Conservation (phyloP, 2,797 vertebrate species). For the Sandelia bainsii region DNA sequence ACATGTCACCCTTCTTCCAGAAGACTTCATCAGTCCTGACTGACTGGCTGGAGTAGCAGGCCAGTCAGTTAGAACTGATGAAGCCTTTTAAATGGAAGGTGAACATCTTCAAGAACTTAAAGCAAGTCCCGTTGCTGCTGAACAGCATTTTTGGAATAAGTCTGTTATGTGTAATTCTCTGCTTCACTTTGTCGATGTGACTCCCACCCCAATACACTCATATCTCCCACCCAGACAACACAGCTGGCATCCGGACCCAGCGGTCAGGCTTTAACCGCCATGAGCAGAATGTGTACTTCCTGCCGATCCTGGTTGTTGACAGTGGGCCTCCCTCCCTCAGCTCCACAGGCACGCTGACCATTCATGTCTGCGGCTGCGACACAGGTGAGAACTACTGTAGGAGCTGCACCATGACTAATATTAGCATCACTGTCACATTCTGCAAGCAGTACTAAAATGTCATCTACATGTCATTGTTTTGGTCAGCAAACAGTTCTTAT, state of each 20-base stretch:
- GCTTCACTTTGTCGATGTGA: slow-evolving; percentile 36
- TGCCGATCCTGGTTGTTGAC: slow-evolving; percentile 96
- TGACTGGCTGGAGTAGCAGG: too few species aligned
- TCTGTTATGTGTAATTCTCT: slow-evolving; percentile 27
- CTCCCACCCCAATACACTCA: slow-evolving; percentile 4
- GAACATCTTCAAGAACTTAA: too few species aligned
- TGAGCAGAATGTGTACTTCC: slow-evolving; percentile 95
- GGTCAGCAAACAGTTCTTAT: slow-evolving; percentile 50
- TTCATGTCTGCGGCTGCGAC: slow-evolving; percentile 95
- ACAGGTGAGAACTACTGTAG: slow-evolving; percentile 74
- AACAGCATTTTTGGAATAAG: too few species aligned
- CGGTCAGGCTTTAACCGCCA: slow-evolving; percentile 94
- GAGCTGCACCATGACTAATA: slow-evolving; percentile 50
- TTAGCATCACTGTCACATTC: slow-evolving; percentile 69
- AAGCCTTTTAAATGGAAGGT: too few species aligned
- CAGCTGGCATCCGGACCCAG: slow-evolving; percentile 92
- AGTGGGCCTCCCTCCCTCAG: slow-evolving; percentile 93
- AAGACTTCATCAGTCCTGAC: too few species aligned
- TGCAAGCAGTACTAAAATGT: slow-evolving; percentile 51
- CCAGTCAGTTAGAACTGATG: too few species aligned
- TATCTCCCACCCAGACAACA: slow-evolving; percentile 88
- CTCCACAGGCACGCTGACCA: slow-evolving; percentile 97
- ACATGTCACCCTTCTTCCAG: too few species aligned
- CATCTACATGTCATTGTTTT: slow-evolving; percentile 42
- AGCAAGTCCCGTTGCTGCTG: too few species aligned